Evolutionary conservation across 2,113 vertebrate genomes (phyloP).

Genomic region (Corythaixoides concolor): DNA sequence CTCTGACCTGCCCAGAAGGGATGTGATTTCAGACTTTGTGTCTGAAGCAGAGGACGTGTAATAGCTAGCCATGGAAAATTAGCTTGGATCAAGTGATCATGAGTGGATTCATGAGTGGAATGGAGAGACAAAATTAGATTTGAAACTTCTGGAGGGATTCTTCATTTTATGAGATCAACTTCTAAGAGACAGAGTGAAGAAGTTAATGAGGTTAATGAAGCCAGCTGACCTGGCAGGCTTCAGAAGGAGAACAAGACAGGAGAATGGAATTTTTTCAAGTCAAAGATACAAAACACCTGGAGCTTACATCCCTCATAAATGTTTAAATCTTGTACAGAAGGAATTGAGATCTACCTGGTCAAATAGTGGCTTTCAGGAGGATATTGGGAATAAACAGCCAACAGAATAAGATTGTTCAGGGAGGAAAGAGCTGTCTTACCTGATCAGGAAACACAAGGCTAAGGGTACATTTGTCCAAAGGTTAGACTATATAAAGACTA

Average conservation of each 20-base stretch:
- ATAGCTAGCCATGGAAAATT: constrained; percentile 51
- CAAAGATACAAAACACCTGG: background rate
- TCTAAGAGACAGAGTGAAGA: background rate
- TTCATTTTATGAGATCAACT: background rate
- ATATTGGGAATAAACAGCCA: background rate
- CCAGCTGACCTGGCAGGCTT: background rate
- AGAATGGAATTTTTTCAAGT: background rate
- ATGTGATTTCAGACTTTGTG: constrained; percentile 35
- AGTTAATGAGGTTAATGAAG: background rate
- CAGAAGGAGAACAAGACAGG: background rate
- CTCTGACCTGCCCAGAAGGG: background rate
- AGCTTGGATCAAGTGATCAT: constrained; percentile 42
- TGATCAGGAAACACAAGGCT: background rate
- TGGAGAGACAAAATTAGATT: constrained; percentile 1
- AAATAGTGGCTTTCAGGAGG: background rate
- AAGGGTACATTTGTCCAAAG: constrained; percentile 6
- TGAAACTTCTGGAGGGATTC: background rate
- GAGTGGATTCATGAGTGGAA: background rate
- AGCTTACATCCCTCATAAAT: background rate
- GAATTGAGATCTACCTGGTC: background rate
- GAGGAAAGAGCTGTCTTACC: background rate
- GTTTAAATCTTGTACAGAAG: background rate
- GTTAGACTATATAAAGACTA: background rate
- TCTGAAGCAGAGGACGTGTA: constrained; percentile 36
- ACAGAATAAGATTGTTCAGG: background rate